Percentiles rank a stretch among this genome's conserved stretches.
phyloP scores from a whole-genome alignment of 2,113 vertebrate genomes.

The Trochalopteron elliotii region DNA sequence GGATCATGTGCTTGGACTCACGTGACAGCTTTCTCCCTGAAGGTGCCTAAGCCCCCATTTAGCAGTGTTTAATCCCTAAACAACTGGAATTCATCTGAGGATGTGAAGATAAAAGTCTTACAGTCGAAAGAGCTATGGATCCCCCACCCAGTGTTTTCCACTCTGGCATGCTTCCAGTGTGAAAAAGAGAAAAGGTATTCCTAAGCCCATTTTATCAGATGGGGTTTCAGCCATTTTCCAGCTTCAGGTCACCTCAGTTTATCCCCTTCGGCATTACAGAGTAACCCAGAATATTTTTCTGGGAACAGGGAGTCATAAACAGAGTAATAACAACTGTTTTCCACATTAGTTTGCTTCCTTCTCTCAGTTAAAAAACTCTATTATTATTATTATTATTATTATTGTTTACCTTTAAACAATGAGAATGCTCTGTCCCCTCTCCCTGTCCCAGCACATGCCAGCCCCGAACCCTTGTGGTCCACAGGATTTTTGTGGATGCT shows the following conservation, averaged over 20 bases:
- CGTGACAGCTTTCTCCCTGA: background rate
- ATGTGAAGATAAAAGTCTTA: background rate
- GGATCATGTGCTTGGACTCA: background rate
- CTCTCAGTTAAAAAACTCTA: background rate
- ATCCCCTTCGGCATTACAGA: background rate
- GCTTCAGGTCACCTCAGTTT: background rate
- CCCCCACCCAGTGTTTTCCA: background rate
- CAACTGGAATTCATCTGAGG: background rate
- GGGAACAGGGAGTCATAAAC: background rate
- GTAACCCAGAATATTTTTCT: background rate
- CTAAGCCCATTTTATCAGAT: background rate
- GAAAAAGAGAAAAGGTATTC: background rate
- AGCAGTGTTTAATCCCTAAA: background rate
- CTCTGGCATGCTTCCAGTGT: background rate
- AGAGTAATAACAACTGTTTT: conserved; percentile 23
- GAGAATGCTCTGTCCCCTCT: background rate
- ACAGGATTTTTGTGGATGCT: background rate
- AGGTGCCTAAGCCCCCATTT: background rate
- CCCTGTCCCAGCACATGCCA: background rate
- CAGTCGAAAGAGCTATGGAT: background rate
- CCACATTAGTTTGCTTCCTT: conserved; percentile 33
- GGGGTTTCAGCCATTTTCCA: background rate
- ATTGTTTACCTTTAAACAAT: conserved; percentile 34
- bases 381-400: conserved; percentile 33
- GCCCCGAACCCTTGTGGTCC: accelerated